A percentile compares a stretch with the other conserved stretches of the same genome.
Evolutionary conservation across 2,888 invertebrate species (phyloP).

Genomic region (Metellina segmentata): DNA sequence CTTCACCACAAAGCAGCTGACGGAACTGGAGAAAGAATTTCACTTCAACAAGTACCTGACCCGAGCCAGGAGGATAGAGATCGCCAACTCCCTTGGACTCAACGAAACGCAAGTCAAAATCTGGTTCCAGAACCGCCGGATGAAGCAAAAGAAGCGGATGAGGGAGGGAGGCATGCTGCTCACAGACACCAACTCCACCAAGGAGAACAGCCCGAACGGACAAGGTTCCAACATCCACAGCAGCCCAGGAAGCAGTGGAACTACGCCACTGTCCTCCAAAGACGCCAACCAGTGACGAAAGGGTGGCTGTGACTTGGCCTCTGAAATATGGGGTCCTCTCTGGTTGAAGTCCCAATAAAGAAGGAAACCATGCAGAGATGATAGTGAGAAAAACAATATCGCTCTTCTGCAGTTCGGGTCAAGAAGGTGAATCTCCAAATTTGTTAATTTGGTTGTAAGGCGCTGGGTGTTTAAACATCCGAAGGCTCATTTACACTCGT

Average conservation of each 20-base stretch:
- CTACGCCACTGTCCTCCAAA: conserved; percentile 64
- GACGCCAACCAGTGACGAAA: conserved; percentile 70
- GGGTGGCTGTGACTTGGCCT: background rate
- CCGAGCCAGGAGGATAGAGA: conserved; percentile 97
- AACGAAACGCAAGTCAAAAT: conserved; percentile 95
- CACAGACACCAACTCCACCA: conserved; percentile 81
- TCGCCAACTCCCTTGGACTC: conserved; percentile 95
- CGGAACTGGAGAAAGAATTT: conserved; percentile 99
- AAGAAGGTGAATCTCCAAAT: too few relatives aligned
- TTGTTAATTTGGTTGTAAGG: too few relatives aligned
- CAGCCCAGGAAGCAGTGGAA: conserved; percentile 6
- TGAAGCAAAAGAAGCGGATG: conserved; percentile 98
- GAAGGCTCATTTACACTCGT: too few relatives aligned
- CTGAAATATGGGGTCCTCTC: too few relatives aligned
- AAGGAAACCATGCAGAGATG: background rate
- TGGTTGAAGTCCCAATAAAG: background rate
- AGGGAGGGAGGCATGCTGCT: conserved; percentile 94
- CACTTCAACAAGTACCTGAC: conserved; percentile 99
- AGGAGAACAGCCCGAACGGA: conserved; percentile 71
- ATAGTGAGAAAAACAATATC: conserved; percentile 22
- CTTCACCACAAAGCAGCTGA: conserved; percentile 99
- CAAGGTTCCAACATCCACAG: background rate
- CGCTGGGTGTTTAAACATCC: too few relatives aligned
- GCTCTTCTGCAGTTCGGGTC: too few relatives aligned
- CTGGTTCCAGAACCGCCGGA: conserved; percentile 98